phyloP scores from a whole-genome alignment of 2,888 invertebrate genomes.

The Drosophila ezoana region DNA sequence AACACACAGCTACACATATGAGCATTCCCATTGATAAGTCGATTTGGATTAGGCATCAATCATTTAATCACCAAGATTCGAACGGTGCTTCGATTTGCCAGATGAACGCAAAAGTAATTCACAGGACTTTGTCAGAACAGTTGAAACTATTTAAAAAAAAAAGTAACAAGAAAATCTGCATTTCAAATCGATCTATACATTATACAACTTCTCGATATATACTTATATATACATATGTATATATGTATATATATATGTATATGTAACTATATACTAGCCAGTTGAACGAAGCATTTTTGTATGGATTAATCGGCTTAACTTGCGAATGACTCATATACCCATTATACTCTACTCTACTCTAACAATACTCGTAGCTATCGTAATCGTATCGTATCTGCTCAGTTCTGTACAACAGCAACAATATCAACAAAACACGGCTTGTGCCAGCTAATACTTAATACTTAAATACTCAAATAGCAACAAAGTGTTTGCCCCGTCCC shows the following conservation, averaged over 20 bases:
- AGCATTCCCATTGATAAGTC: constrained; percentile 78
- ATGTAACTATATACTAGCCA: neutral
- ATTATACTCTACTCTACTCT: constrained; percentile 15
- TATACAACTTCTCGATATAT: constrained; percentile 2
- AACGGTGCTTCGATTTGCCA: constrained; percentile 53
- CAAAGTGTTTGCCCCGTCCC: constrained; percentile 17
- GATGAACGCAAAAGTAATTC: constrained; percentile 30
- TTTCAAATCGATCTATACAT: neutral
- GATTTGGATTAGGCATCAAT: constrained; percentile 58
- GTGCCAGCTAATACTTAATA: constrained; percentile 30
- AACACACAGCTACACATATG: constrained; percentile 56
- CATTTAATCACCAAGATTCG: constrained; percentile 56
- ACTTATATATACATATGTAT: neutral
- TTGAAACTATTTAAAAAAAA: constrained; percentile 2
- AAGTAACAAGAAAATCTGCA: neutral
- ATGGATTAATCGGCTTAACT: constrained; percentile 70
- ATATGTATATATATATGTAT: neutral
- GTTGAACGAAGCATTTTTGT: neutral
- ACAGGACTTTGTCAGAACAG: constrained; percentile 56
- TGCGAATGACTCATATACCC: constrained; percentile 72
- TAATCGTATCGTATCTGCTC: constrained; percentile 19
- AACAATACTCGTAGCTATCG: constrained; percentile 41
- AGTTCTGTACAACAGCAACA: constrained; percentile 15
- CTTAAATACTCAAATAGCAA: constrained; percentile 26
- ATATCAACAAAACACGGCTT: constrained; percentile 36